Evolutionary conservation across 2,113 vertebrate species (phyloP).

Genomic region (Sterna hirundo): DNA sequence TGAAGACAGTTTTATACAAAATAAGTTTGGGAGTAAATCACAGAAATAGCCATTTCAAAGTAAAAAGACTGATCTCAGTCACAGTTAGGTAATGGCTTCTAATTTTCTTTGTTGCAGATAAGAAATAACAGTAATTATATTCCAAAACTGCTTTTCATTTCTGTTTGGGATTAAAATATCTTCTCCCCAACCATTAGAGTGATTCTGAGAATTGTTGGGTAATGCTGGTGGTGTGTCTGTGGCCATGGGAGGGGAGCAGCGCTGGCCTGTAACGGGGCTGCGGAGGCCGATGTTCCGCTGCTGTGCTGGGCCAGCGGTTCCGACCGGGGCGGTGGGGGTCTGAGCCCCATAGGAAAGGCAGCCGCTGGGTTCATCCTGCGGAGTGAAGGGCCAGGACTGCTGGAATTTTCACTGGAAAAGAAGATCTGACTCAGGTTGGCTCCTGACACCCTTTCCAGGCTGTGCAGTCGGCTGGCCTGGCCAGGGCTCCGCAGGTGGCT

Average conservation of each 20-base stretch:
- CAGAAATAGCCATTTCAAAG: neutral
- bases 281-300: neutral
- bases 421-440: neutral
- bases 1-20: neutral
- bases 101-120: neutral
- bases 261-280: neutral
- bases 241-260: neutral
- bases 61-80: neutral
- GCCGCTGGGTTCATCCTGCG: neutral
- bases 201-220: neutral
- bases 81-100: neutral
- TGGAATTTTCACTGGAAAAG: neutral
- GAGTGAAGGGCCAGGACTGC: neutral
- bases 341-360: neutral
- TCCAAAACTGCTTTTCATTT: neutral
- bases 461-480: neutral
- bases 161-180: neutral
- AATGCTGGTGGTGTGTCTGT: neutral
- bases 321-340: neutral
- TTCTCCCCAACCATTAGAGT: neutral
- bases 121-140: neutral
- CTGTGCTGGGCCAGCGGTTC: neutral
- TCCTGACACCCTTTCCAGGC: neutral
- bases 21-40: neutral
- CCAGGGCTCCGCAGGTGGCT: neutral